Conservation (phyloP, 2,113 vertebrate species). For the Hydrolagus affinis region DNA sequence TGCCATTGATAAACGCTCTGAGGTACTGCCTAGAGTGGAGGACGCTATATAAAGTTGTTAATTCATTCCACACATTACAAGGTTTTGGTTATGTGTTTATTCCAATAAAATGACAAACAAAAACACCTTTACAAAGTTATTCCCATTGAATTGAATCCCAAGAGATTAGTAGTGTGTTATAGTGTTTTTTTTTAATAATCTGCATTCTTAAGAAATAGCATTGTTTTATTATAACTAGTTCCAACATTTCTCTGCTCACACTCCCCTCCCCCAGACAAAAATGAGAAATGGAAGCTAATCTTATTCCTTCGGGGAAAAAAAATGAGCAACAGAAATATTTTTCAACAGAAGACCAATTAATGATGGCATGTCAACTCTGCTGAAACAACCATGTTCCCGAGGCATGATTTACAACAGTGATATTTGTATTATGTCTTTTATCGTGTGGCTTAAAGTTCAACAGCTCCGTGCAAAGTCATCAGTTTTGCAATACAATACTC, state of each 20-base stretch:
- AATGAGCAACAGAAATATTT: neutral
- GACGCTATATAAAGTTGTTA: no score
- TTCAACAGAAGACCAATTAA: neutral
- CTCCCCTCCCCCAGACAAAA: neutral
- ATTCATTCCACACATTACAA: neutral
- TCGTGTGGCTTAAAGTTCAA: neutral
- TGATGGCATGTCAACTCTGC: neutral
- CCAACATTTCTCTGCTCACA: neutral
- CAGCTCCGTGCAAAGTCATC: neutral
- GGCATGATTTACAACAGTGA: neutral
- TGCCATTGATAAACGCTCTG: no score
- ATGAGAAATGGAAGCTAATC: neutral
- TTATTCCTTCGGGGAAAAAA: neutral
- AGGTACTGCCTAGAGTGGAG: no score
- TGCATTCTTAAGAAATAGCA: constrained; percentile 8
- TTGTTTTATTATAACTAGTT: neutral
- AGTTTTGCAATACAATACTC: neutral
- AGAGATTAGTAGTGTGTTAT: constrained; percentile 22
- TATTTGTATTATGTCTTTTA: neutral
- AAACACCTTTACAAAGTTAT: constrained; percentile 23
- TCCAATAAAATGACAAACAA: constrained; percentile 27
- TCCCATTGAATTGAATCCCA: neutral
- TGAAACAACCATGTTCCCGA: neutral
- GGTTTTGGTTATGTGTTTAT: constrained; percentile 11
- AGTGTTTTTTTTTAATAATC: constrained; percentile 19